Conservation (phyloP, 2,888 invertebrate genomes). For the Platerodrilus igneus region DNA sequence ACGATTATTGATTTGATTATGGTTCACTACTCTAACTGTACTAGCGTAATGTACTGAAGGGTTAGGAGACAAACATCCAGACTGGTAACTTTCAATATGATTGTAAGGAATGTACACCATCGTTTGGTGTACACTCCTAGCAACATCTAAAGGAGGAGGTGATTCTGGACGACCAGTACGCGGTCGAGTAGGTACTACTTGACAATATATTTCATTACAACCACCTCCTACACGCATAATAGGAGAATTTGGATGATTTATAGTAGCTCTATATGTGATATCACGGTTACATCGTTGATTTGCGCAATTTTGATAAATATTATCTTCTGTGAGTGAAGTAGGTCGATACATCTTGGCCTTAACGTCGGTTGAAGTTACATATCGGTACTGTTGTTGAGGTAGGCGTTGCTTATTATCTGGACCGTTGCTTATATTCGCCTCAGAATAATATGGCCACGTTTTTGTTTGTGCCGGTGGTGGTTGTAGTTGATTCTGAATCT, state of each 20-base stretch:
- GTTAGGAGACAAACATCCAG: slow-evolving; percentile 30
- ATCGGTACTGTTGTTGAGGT: slow-evolving; percentile 36
- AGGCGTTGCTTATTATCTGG: slow-evolving; percentile 38
- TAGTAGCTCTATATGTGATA: slow-evolving; percentile 34
- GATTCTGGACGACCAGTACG: slow-evolving; percentile 60
- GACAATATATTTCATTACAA: slow-evolving; percentile 40
- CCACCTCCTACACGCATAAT: slow-evolving; percentile 40
- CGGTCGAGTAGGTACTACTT: slow-evolving; percentile 39
- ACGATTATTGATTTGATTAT: slow-evolving; percentile 46
- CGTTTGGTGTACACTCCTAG: slow-evolving; percentile 62
- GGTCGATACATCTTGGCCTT: slow-evolving; percentile 39
- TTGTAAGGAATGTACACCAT: slow-evolving; percentile 66
- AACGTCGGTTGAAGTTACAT: slow-evolving; percentile 34
- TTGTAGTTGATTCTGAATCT: slow-evolving; percentile 66
- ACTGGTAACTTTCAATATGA: slow-evolving; percentile 44
- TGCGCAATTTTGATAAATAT: slow-evolving; percentile 54
- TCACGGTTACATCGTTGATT: slow-evolving; percentile 37
- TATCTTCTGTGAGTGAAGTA: slow-evolving; percentile 45
- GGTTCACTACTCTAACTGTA: slow-evolving; percentile 42
- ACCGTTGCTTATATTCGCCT: slow-evolving; percentile 48
- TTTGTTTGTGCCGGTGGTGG: slow-evolving; percentile 48
- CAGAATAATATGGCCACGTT: slow-evolving; percentile 63
- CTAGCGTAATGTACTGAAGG: slow-evolving; percentile 37
- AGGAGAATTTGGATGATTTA: slow-evolving; percentile 37
- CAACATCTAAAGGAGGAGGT: slow-evolving; percentile 59